Conservation (phyloP, 1,140 invertebrate genomes). For the Drosophila eugracilis region DNA sequence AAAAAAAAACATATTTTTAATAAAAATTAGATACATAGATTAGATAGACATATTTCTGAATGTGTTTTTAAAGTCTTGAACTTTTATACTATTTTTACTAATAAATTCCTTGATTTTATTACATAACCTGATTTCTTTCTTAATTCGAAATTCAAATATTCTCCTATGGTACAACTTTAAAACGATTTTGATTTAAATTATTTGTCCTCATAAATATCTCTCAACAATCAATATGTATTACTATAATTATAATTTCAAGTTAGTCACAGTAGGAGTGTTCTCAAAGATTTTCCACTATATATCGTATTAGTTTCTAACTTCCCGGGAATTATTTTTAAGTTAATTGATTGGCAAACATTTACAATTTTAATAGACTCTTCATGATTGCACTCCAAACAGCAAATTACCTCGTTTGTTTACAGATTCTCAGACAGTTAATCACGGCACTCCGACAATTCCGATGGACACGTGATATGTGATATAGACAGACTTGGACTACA, state of each 20-base stretch:
- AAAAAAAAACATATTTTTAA: no score
- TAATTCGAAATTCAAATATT: no score
- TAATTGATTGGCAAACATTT: conserved; percentile 36
- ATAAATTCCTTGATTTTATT: no score
- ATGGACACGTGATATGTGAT: conserved; percentile 28
- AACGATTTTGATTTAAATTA: no score
- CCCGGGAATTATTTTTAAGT: not conserved
- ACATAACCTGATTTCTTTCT: no score
- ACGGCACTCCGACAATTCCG: conserved; percentile 28
- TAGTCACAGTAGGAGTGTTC: not conserved
- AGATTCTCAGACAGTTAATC: conserved; percentile 44
- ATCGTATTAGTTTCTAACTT: not conserved
- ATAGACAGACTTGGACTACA: no score
- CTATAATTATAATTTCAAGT: not conserved
- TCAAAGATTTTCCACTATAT: not conserved
- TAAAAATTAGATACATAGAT: no score
- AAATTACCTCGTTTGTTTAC: conserved; percentile 35
- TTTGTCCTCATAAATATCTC: not conserved
- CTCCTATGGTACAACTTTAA: no score
- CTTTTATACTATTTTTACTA: no score
- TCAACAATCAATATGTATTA: no score
- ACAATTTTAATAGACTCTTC: conserved; percentile 21
- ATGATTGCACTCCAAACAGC: conserved; percentile 20
- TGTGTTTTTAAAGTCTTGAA: no score
- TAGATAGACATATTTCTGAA: no score